phyloP scores from a whole-genome alignment of 2,888 invertebrate species.

The Eulithis prunata region DNA sequence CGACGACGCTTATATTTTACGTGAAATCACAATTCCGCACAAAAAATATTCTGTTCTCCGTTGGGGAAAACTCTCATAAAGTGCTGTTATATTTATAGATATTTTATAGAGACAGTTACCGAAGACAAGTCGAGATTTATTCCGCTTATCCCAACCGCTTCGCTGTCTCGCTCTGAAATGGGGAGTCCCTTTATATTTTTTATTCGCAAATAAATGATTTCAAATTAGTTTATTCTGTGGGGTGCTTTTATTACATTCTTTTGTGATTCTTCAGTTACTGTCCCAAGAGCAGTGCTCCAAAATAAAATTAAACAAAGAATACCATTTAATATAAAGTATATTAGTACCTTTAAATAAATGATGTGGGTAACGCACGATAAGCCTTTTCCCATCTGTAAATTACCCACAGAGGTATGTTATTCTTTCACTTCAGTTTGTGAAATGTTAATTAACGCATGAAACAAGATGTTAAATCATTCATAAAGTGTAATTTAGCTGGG shows the following conservation, averaged over 20 bases:
- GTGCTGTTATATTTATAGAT: constrained; percentile 58
- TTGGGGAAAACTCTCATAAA: constrained; percentile 58
- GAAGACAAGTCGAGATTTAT: constrained; percentile 69
- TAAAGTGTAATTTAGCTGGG: constrained; percentile 12
- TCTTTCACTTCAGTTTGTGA: constrained; percentile 2
- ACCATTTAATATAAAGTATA: neutral
- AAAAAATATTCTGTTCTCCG: constrained; percentile 61
- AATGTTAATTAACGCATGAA: constrained; percentile 4
- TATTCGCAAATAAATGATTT: constrained; percentile 68
- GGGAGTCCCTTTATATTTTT: constrained; percentile 64
- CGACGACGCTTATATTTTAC: constrained; percentile 65
- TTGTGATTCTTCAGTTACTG: constrained; percentile 48
- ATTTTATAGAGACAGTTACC: constrained; percentile 55
- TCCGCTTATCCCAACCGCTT: constrained; percentile 61
- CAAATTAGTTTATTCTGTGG: constrained; percentile 70
- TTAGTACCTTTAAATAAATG: neutral
- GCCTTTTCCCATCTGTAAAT: neutral
- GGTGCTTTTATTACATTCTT: constrained; percentile 63
- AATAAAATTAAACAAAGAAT: neutral
- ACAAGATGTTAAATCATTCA: constrained; percentile 19
- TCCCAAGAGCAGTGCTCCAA: constrained; percentile 9
- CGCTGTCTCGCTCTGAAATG: constrained; percentile 58
- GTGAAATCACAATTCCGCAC: constrained; percentile 61
- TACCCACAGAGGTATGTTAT: neutral
- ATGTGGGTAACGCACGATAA: neutral